These are phyloP conservation scores for Cebidichthys violaceus DNA, from an alignment of 2,113 vertebrate species.

Conservation along the genomic window DNA sequence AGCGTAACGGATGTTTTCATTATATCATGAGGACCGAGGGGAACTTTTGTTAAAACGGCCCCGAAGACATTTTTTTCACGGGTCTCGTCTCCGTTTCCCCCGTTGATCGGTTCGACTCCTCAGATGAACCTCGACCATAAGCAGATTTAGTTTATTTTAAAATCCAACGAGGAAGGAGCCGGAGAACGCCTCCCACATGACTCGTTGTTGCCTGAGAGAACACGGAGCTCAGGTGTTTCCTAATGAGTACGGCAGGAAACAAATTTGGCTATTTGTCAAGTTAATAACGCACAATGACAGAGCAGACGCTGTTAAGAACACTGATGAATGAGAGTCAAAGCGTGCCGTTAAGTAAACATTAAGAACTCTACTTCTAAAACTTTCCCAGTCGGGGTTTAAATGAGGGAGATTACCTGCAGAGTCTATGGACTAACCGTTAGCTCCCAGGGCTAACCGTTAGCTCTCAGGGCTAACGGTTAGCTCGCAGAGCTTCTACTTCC, in stretches of 20 bases:
- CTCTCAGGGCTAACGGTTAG: no score
- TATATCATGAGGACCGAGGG: no score
- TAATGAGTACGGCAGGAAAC: constrained; percentile 12
- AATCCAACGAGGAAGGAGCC: neutral
- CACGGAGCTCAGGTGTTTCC: constrained; percentile 18
- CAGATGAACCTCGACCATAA: neutral
- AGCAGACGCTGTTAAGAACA: neutral
- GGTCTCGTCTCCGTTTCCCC: constrained; percentile 8
- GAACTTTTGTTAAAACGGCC: neutral
- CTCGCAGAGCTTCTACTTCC: no score
- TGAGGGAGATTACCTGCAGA: neutral
- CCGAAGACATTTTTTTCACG: neutral
- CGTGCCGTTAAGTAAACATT: neutral
- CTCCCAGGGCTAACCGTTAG: no score
- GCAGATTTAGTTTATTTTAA: neutral
- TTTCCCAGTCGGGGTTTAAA: neutral
- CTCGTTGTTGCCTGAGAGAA: constrained; percentile 17
- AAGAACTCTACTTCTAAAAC: neutral
- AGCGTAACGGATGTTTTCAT: constrained; percentile 4
- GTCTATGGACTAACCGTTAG: neutral
- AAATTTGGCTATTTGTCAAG: constrained; percentile 17
- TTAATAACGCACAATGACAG: constrained; percentile 29
- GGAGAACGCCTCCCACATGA: constrained; percentile 19
- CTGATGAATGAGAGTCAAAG: neutral
- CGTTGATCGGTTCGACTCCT: neutral